Evolutionary conservation across 2,113 vertebrate genomes (phyloP).

Genomic region (Podarcis muralis): DNA sequence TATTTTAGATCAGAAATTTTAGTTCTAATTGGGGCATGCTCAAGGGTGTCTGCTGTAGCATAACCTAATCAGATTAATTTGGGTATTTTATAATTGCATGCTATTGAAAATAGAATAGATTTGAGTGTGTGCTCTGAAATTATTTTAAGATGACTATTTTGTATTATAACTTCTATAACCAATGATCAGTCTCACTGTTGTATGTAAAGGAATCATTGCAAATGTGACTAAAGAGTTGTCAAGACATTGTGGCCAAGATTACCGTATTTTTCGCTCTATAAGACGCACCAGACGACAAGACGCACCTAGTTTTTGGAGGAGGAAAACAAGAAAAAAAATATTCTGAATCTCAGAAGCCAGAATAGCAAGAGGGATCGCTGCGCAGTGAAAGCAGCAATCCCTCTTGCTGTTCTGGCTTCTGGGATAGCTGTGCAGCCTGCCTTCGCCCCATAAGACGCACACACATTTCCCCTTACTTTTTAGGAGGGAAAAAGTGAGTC

Average conservation of each 20-base stretch:
- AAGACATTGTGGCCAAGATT: not conserved
- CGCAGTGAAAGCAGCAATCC: too few relatives aligned
- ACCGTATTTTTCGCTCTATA: too few relatives aligned
- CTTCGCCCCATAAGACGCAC: too few relatives aligned
- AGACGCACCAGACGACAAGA: too few relatives aligned
- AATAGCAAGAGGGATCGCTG: too few relatives aligned
- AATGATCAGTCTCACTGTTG: not conserved
- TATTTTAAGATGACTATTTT: conserved; percentile 14
- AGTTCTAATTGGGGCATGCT: not conserved
- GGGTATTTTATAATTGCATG: not conserved
- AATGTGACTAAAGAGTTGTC: not conserved
- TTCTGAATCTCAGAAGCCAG: too few relatives aligned
- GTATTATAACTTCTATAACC: not conserved
- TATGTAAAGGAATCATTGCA: not conserved
- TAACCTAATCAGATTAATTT: conserved; percentile 33
- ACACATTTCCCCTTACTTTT: too few relatives aligned
- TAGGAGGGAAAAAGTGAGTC: too few relatives aligned
- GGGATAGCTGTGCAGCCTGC: too few relatives aligned
- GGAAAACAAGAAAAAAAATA: too few relatives aligned
- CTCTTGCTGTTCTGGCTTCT: too few relatives aligned
- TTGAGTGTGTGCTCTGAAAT: not conserved
- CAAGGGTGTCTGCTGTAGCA: not conserved
- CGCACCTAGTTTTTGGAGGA: too few relatives aligned
- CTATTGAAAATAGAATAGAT: not conserved
- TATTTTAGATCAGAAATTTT: conserved; percentile 36